phyloP scores from a whole-genome alignment of 2,888 invertebrate genomes.

The Drosophila subsilvestris region DNA sequence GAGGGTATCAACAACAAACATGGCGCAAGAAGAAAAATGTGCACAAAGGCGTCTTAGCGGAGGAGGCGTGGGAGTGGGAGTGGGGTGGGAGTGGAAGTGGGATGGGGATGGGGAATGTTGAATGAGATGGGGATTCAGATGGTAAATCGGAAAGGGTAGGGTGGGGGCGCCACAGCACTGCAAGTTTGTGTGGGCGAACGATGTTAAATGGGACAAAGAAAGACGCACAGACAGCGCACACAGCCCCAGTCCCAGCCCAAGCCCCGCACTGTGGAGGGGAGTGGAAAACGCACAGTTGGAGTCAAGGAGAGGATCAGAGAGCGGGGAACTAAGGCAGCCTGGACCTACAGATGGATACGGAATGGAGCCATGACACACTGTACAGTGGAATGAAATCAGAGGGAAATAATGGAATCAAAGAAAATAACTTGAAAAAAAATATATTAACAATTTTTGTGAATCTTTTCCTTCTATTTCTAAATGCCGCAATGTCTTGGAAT shows the following conservation, averaged over 20 bases:
- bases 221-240: constrained; percentile 9
- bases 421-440: too few species aligned
- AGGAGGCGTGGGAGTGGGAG: background rate
- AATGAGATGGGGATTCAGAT: constrained; percentile 3
- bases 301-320: background rate
- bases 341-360: background rate
- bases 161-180: background rate
- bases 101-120: constrained; percentile 24
- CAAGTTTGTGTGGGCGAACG: constrained; percentile 13
- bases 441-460: too few species aligned
- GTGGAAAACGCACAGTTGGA: background rate
- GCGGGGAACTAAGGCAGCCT: background rate
- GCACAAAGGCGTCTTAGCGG: constrained; percentile 48
- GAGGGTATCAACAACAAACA: constrained; percentile 41
- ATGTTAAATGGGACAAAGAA: constrained; percentile 25
- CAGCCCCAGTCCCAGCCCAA: background rate
- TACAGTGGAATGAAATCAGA: background rate
- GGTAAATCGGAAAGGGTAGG: constrained; percentile 1
- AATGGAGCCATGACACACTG: constrained; percentile 7
- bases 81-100: background rate
- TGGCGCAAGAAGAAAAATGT: constrained; percentile 58
- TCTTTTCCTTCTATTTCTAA: too few species aligned
- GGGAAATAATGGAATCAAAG: too few species aligned
- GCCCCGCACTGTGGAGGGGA: background rate
- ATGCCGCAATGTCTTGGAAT: too few species aligned